Base-by-base conservation (phyloP, 2,797 vertebrate genomes). In the Champsocephalus esox region DNA sequence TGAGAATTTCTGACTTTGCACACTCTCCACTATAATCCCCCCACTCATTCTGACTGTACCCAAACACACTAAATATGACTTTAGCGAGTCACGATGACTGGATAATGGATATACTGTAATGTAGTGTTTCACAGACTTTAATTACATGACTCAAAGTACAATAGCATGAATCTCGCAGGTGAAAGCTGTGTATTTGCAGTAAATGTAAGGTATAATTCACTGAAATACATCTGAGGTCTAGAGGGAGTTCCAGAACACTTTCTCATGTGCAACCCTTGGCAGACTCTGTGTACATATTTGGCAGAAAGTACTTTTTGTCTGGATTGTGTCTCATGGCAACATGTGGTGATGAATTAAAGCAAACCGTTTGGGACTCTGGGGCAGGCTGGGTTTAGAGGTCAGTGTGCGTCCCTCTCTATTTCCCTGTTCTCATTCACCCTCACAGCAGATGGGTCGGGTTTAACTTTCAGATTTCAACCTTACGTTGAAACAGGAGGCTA, bases 341-440 rank as follows among this genome's bases (percentile, higher is more conserved):
- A 83, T 63, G 66, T 76, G 73, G 82, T 83, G 83, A 92, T 91
- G 70, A 85, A 92, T 91, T 77, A 86, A 79, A 87, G 74, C 74
- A 73, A 90, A 85, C 80, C 69, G 49, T 81, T 83, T 82, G 68
- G 75, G 63, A 77, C 75, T 81, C 73, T 62, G 51, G 71, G 77
- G 59, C 68, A 74, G 60, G 12, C 75, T 60, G 75, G 52, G 46
- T 84, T 90, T 85, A 75, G 80, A 74, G 69, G 82, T 89, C 77
- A 76, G 73, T 64, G 78, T 73, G 41, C 38, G 78, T 66, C 49
- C 71, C 77, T 67, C 50, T 65, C 38, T 24, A 43, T 69, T 51
- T 63, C 60, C 72, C 41, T 3, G 28, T 28, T 28, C 5, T 63
- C 48, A 6, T 69, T 74, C 69, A 52, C 57, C 85, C 71, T 66